Evolutionary conservation across 2,888 invertebrate genomes (phyloP).

Genomic region (Panopea generosa): DNA sequence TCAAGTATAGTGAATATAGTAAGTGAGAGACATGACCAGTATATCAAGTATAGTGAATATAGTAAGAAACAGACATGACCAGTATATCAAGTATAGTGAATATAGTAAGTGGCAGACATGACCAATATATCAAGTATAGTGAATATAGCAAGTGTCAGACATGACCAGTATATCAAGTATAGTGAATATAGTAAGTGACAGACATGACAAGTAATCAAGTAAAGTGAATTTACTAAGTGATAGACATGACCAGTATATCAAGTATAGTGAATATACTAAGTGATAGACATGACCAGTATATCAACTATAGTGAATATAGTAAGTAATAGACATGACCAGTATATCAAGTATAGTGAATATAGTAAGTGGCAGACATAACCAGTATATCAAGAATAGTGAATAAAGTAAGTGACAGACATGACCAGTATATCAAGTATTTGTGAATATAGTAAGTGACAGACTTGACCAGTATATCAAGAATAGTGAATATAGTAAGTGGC

Average conservation of each 20-base stretch:
- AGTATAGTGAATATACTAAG: constrained; percentile 71
- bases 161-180: constrained; percentile 67
- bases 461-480: constrained; percentile 31
- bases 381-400: constrained; percentile 65
- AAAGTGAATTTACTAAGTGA: constrained; percentile 13
- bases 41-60: no score
- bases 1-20: constrained; percentile 71
- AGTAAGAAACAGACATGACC: constrained; percentile 4
- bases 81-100: no score
- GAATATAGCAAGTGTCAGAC: constrained; percentile 67
- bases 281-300: constrained; percentile 29
- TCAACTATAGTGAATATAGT: constrained; percentile 69
- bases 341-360: constrained; percentile 65
- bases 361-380: constrained; percentile 72
- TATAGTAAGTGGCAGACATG: constrained; percentile 3
- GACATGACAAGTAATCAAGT: constrained; percentile 27
- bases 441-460: no score
- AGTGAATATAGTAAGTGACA: constrained; percentile 68
- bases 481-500: no score
- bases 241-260: constrained; percentile 66
- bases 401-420: constrained; percentile 60
- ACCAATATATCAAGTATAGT: constrained; percentile 63
- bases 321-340: constrained; percentile 67
- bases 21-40: constrained; percentile 15
- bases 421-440: constrained; percentile 36